Conservation (phyloP, 2,797 vertebrate species). For the Spondyliosoma cantharus region DNA sequence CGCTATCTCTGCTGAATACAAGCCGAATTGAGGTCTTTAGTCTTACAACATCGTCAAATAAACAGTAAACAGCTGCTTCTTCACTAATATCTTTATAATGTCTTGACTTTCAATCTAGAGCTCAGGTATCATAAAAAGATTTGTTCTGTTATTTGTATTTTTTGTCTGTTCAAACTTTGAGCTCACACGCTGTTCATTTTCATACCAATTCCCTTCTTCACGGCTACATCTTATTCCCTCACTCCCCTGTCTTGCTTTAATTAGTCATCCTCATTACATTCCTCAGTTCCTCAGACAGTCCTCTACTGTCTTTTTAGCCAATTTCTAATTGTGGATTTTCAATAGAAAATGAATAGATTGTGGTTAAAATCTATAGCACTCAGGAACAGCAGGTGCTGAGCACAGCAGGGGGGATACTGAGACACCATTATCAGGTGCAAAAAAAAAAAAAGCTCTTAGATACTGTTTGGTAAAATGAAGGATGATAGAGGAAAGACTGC, state of each 20-base stretch:
- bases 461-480: neutral
- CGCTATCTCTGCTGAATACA: slow-evolving; percentile 15
- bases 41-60: slow-evolving; percentile 20
- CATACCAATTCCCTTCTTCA: slow-evolving; percentile 16
- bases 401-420: slow-evolving; percentile 4
- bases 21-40: neutral
- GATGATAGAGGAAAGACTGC: neutral
- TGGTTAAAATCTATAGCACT: slow-evolving; percentile 27
- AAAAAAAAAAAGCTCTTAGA: slow-evolving; percentile 7
- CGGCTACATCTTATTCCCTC: slow-evolving; percentile 5
- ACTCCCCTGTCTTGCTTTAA: slow-evolving; percentile 39
- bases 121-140: neutral
- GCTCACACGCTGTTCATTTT: slow-evolving; percentile 17
- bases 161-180: slow-evolving; percentile 9
- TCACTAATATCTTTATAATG: slow-evolving; percentile 22
- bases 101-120: neutral
- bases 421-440: slow-evolving; percentile 4
- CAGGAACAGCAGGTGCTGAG: slow-evolving; percentile 24
- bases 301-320: slow-evolving; percentile 34
- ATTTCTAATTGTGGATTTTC: too few relatives aligned
- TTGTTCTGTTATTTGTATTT: neutral
- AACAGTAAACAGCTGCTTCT: neutral
- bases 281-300: slow-evolving; percentile 42
- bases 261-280: slow-evolving; percentile 51
- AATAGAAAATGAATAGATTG: slow-evolving; percentile 21